These are phyloP conservation scores for Leucopsar rothschildi DNA, from an alignment of 2,113 vertebrate genomes.

Conservation along the genomic window DNA sequence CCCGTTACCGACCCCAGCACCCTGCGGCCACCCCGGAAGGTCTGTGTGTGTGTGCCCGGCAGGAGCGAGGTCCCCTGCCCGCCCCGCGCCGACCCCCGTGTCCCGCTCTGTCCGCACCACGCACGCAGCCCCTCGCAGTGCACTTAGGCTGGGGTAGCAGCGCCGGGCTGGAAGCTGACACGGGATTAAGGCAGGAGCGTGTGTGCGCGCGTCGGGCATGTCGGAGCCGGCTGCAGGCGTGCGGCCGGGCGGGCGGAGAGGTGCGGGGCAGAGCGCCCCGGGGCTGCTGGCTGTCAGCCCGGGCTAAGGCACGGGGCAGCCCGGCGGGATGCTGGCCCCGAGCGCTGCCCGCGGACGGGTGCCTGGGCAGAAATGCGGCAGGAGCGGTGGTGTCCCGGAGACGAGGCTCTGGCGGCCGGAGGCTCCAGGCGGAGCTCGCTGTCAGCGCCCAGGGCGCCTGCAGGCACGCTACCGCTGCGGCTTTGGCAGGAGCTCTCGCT, in stretches of 20 bases:
- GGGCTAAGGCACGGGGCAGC: neutral
- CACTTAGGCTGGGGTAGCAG: neutral
- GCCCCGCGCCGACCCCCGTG: neutral
- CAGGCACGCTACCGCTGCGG: neutral
- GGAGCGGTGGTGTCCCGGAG: neutral
- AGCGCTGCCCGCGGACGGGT: neutral
- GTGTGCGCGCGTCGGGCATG: neutral
- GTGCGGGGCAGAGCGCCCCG: neutral
- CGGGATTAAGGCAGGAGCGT: neutral
- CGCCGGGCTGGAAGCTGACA: neutral
- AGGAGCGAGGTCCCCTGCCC: neutral
- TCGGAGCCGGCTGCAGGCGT: neutral
- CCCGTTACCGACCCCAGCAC: neutral
- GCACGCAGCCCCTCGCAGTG: neutral
- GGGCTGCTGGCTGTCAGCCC: neutral
- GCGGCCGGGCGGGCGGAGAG: neutral
- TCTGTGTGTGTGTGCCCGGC: constrained; percentile 50
- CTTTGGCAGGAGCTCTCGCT: neutral
- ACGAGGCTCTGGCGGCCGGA: neutral
- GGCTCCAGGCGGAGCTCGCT: neutral
- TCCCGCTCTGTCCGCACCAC: neutral
- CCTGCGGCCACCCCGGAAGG: neutral
- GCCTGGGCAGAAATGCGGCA: neutral
- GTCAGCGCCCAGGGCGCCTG: neutral
- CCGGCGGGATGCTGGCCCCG: neutral